Conservation (phyloP, 1,140 invertebrate genomes). For the Papilio machaon region DNA sequence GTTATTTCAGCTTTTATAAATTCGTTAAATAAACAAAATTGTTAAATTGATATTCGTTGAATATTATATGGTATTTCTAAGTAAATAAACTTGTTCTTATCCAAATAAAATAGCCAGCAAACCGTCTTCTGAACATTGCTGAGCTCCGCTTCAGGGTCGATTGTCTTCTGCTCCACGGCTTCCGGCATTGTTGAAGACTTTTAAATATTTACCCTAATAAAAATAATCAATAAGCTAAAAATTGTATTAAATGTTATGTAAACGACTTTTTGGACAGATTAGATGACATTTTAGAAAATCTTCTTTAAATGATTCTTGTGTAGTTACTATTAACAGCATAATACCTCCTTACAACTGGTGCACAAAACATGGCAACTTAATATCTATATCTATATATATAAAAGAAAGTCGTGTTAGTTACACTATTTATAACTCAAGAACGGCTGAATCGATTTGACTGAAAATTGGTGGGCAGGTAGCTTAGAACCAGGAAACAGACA, state of each 20-base stretch:
- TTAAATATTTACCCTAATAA: neutral
- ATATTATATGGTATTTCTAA: neutral
- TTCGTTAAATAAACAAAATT: too few relatives aligned
- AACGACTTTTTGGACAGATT: conserved; percentile 11
- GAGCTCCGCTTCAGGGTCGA: conserved; percentile 73
- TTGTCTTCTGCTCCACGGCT: conserved; percentile 66
- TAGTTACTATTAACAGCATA: neutral
- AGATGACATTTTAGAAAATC: neutral
- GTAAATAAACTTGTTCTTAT: neutral
- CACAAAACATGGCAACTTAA: neutral
- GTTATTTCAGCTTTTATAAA: too few relatives aligned
- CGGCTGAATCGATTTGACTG: too few relatives aligned
- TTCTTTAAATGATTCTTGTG: neutral
- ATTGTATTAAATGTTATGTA: neutral
- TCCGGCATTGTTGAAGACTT: conserved; percentile 58
- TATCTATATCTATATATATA: too few relatives aligned
- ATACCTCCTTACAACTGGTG: neutral
- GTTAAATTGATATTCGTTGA: too few relatives aligned
- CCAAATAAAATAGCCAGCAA: conserved; percentile 37
- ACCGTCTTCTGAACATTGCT: conserved; percentile 74
- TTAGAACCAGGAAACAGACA: neutral
- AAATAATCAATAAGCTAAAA: conserved; percentile 7
- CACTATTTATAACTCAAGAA: too few relatives aligned
- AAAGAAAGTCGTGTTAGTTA: too few relatives aligned
- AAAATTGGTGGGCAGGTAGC: too few relatives aligned